Base-by-base conservation (phyloP, 2,888 invertebrate genomes). In the Latheticus oryzae region DNA sequence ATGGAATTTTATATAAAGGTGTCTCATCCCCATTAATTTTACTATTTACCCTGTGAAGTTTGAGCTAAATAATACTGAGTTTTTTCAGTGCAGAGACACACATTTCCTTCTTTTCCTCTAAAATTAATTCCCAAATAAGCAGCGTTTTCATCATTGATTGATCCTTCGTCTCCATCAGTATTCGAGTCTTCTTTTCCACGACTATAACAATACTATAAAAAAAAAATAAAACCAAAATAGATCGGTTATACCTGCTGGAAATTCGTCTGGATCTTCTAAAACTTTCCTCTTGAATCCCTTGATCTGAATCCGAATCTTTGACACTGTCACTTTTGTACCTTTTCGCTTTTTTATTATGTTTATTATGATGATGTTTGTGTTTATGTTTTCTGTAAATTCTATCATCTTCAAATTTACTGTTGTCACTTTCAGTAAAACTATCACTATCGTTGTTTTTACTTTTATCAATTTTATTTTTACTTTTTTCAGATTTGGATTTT, bases 1-100 rank as follows among this genome's bases (percentile, higher is more conserved):
- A 21, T 5, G 28, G 19, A 35, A 32, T 32, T 12, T 32, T 32
- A 3, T n/a, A 26, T 7, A n/a, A 26, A 26, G 32, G 8, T 9
- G 7, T 65, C 73, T 74, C 73, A 61, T 70, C 64, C 16, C 64
- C 60, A 11, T 60, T 64, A 11, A 45, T 50, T 11, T n/a, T n/a
- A n/a, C n/a, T n/a, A n/a, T 23, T 24, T 24, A 24, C 24, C 24
- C n/a, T 24, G n/a, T 8, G n/a, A 8, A 1, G 24, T 24, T 5
- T 19, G 21, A 19, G 62, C 58, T 5, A 67, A 62, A 66, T 68
- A 75, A 26, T 72, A 58, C 28, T 73, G 67, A 2, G 73, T 67
- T 51, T 67, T 71, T 40, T 74, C 64, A 9, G 69, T 69, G 57
- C 76, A 77, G 8, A 77, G 63, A 62, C 77, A 77, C 13, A 74